phyloP scores from a whole-genome alignment of 2,797 vertebrate species.

The Holocentrus rufus region DNA sequence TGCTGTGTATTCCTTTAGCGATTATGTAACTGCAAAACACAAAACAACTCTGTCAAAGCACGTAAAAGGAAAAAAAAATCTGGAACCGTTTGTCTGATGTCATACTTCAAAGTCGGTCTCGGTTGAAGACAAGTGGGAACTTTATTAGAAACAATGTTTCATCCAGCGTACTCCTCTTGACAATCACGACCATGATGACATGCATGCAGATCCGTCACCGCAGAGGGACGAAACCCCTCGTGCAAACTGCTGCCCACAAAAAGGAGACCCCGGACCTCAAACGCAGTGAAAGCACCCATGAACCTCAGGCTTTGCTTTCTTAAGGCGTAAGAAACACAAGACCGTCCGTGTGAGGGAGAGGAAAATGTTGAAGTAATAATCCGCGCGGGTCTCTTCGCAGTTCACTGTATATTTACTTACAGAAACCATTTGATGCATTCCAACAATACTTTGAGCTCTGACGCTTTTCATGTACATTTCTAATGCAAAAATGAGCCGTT shows the following conservation, averaged over 20 bases:
- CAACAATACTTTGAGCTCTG: constrained; percentile 23
- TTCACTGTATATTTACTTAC: constrained; percentile 41
- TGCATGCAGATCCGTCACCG: constrained; percentile 8
- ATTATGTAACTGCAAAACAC: neutral
- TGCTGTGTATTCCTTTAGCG: constrained; percentile 20
- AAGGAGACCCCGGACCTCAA: constrained; percentile 41
- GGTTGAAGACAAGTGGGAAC: constrained; percentile 45
- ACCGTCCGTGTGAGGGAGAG: constrained; percentile 51
- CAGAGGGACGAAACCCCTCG: constrained; percentile 38
- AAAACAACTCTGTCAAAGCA: neutral
- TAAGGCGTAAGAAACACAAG: constrained; percentile 42
- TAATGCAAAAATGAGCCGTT: neutral
- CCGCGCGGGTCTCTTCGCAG: constrained; percentile 35
- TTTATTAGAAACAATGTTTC: constrained; percentile 38
- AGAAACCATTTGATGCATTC: constrained; percentile 48
- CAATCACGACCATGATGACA: constrained; percentile 43
- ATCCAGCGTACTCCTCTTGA: constrained; percentile 26
- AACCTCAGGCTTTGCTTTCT: constrained; percentile 44
- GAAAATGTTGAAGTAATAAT: constrained; percentile 48
- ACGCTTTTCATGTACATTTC: neutral
- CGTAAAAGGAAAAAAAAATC: constrained; percentile 9
- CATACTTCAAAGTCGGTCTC: constrained; percentile 38
- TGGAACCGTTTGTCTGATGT: neutral
- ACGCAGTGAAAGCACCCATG: constrained; percentile 39
- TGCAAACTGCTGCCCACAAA: constrained; percentile 66